Percentiles rank a stretch among this genome's conserved stretches.
phyloP scores from a whole-genome alignment of 2,888 invertebrate species.

The Tachina grossa region DNA sequence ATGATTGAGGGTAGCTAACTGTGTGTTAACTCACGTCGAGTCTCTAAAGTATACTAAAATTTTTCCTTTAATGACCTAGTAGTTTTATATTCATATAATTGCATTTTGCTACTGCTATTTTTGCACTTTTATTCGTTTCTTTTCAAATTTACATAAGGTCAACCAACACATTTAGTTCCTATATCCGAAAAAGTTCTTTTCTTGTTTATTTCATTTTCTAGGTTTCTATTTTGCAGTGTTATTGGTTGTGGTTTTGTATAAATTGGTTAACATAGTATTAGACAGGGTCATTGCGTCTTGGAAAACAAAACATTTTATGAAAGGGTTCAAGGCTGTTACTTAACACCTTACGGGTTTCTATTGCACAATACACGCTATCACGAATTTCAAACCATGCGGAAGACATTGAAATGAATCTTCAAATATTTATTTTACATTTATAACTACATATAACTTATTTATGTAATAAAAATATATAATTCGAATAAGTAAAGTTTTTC shows the following conservation, averaged over 20 bases:
- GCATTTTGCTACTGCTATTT: conserved; percentile 14
- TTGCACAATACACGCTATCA: conserved; percentile 44
- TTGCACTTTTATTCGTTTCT: conserved; percentile 48
- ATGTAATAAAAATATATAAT: conserved; percentile 36
- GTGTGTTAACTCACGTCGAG: conserved; percentile 19
- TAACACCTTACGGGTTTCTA: conserved; percentile 57
- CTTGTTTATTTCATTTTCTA: conserved; percentile 5
- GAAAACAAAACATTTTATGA: conserved; percentile 33
- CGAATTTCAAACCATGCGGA: conserved; percentile 10
- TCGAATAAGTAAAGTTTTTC: conserved; percentile 37
- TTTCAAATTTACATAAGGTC: conserved; percentile 32
- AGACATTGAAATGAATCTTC: neutral
- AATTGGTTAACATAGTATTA: conserved; percentile 33
- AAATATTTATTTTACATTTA: neutral
- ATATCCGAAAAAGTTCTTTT: conserved; percentile 33
- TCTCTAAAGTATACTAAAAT: conserved; percentile 57
- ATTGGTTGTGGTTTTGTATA: conserved; percentile 59
- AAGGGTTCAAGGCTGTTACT: conserved; percentile 62
- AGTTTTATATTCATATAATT: conserved; percentile 60
- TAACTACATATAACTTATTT: conserved; percentile 34
- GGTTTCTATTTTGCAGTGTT: conserved; percentile 23
- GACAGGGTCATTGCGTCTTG: conserved; percentile 41
- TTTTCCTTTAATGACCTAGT: conserved; percentile 3
- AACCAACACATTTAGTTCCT: conserved; percentile 44
- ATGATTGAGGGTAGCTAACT: neutral